phyloP scores from a whole-genome alignment of 2,797 vertebrate species.

The Saguinus oedipus region DNA sequence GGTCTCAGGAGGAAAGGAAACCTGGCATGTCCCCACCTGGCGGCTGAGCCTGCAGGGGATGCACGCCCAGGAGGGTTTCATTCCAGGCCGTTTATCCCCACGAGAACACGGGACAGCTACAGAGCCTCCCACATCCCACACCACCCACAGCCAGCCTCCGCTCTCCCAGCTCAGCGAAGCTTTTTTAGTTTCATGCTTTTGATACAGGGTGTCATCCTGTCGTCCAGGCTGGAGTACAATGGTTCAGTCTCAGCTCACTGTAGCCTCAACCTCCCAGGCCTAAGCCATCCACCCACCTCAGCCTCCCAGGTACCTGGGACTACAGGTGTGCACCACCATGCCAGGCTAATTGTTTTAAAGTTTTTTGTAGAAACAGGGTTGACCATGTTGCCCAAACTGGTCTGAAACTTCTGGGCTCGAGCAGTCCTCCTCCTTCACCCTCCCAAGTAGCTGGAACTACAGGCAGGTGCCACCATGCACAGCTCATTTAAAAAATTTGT shows the following conservation, averaged over 20 bases:
- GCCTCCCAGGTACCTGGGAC: not conserved
- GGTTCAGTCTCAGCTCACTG: not conserved
- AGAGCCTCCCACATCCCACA: not conserved
- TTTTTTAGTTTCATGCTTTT: not conserved
- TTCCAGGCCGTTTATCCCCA: not conserved
- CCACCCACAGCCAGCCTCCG: not conserved
- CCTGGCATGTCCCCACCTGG: no score
- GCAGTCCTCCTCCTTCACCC: no score
- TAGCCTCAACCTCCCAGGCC: not conserved
- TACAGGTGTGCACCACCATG: no score
- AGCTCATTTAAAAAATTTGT: no score
- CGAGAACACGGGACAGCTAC: rapidly evolving
- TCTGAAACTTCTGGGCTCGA: no score
- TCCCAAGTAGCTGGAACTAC: no score
- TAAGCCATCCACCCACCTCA: not conserved
- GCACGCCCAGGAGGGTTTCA: not conserved
- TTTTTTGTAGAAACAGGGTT: no score
- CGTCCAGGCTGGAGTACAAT: not conserved
- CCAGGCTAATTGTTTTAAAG: no score
- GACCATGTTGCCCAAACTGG: no score
- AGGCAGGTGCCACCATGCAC: no score
- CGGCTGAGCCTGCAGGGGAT: not conserved
- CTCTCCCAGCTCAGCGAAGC: not conserved
- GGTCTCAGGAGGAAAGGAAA: not conserved
- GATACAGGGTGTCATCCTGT: not conserved